These are phyloP conservation scores for Phymatocera aterrima DNA, from an alignment of 2,888 invertebrate species.

Conservation along the genomic window DNA sequence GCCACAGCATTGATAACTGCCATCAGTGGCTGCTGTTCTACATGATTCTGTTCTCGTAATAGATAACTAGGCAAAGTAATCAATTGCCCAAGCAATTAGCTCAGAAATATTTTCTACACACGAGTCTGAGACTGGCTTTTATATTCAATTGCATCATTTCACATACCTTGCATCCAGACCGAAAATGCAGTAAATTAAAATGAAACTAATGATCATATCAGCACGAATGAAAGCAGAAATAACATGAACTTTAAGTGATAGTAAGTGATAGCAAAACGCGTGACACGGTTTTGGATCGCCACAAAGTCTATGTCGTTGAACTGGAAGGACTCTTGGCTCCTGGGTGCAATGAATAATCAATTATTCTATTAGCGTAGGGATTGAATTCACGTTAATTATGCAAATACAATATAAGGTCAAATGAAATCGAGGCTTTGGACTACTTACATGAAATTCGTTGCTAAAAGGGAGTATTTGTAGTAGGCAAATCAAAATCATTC, in stretches of 20 bases:
- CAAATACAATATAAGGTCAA: conserved; percentile 25
- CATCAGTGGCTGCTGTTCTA: conserved; percentile 55
- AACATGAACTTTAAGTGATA: not conserved
- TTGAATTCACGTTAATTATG: conserved; percentile 27
- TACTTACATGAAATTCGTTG: not conserved
- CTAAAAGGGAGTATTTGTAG: not conserved
- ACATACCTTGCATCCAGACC: conserved; percentile 45
- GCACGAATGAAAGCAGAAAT: not conserved
- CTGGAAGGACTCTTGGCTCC: not conserved
- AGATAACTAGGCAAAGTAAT: not conserved
- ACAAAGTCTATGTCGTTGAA: not conserved
- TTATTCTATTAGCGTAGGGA: conserved; percentile 21
- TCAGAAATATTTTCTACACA: not conserved
- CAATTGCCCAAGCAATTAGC: not conserved
- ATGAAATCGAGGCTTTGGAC: not conserved
- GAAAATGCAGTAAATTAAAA: conserved; percentile 38
- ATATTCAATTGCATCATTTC: too few relatives aligned
- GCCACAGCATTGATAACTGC: conserved; percentile 58
- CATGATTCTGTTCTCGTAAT: conserved; percentile 5
- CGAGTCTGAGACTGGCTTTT: too few relatives aligned
- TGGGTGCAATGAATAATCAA: conserved; percentile 15
- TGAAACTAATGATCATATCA: conserved; percentile 23
- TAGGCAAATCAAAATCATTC: not conserved
- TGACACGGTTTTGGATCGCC: not conserved
- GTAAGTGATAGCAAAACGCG: not conserved